phyloP scores from a whole-genome alignment of 1,140 invertebrate species.

The Mesaphorura yosii region DNA sequence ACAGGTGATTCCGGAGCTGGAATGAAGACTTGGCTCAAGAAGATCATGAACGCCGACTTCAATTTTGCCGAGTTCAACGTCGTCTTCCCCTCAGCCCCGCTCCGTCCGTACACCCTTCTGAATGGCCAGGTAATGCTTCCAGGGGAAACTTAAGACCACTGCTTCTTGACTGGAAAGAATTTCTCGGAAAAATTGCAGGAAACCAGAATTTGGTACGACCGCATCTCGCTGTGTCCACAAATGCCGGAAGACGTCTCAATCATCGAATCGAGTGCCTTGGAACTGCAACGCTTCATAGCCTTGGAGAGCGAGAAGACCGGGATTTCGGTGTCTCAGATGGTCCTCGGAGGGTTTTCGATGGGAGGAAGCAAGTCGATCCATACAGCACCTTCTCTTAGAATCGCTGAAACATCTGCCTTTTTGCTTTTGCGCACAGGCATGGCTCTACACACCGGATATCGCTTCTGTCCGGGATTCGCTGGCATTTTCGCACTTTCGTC shows the following conservation, averaged over 20 bases:
- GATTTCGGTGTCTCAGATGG: conserved; percentile 50
- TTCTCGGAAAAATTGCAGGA: background rate
- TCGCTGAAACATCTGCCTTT: background rate
- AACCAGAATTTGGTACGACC: conserved; percentile 55
- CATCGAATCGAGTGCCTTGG: conserved; percentile 41
- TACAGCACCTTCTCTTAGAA: background rate
- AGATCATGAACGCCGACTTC: conserved; percentile 46
- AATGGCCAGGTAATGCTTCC: conserved; percentile 43
- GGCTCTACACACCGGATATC: conserved; percentile 52
- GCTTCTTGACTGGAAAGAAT: background rate
- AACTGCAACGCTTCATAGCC: conserved; percentile 51
- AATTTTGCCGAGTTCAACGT: conserved; percentile 55
- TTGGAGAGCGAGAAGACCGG: conserved; percentile 45
- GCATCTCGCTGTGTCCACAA: conserved; percentile 44
- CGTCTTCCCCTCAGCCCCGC: conserved; percentile 56
- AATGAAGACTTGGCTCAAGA: conserved; percentile 50
- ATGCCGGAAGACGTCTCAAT: conserved; percentile 51
- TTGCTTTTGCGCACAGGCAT: conserved; percentile 36
- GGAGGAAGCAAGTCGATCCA: conserved; percentile 41
- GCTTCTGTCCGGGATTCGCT: conserved; percentile 47
- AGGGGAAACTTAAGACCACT: background rate
- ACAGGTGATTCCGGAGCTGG: conserved; percentile 50
- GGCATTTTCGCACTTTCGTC: conserved; percentile 58
- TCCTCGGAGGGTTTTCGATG: conserved; percentile 65
- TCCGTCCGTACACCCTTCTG: conserved; percentile 51